These are phyloP conservation scores for Sicus ferrugineus DNA, from an alignment of 2,888 invertebrate genomes.

Conservation along the genomic window DNA sequence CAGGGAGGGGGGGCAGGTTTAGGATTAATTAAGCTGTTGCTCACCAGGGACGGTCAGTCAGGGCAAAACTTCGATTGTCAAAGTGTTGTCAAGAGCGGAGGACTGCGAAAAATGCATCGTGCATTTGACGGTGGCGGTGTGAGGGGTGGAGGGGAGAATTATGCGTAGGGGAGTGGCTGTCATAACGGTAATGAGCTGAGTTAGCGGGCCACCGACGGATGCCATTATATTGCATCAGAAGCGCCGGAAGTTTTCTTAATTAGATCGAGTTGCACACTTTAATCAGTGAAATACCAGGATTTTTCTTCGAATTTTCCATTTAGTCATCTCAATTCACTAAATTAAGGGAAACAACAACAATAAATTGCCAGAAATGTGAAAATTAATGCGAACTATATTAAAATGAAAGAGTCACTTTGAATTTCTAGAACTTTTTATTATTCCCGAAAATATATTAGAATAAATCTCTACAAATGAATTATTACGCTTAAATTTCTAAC, in stretches of 20 bases:
- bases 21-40: conserved; percentile 38
- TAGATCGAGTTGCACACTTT: conserved; percentile 11
- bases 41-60: conserved; percentile 21
- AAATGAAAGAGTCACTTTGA: too few species aligned
- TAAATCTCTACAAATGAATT: too few species aligned
- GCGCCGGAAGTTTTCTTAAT: conserved; percentile 3
- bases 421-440: too few species aligned
- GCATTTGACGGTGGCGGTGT: not conserved
- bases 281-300: not conserved
- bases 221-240: not conserved
- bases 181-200: conserved; percentile 11
- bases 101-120: not conserved
- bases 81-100: not conserved
- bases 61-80: conserved; percentile 27
- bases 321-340: too few species aligned
- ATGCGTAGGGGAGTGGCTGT: not conserved
- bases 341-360: too few species aligned
- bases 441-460: too few species aligned
- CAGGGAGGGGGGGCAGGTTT: too few species aligned
- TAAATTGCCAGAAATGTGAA: too few species aligned
- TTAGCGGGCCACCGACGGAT: not conserved
- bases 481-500: too few species aligned
- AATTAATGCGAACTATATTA: too few species aligned
- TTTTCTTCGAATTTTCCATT: not conserved
- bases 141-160: too few species aligned